Evolutionary conservation across 2,797 vertebrate species (phyloP), one percentile per base, ranked within the genome.

Genomic region (Pipistrellus pygmaeus): DNA sequence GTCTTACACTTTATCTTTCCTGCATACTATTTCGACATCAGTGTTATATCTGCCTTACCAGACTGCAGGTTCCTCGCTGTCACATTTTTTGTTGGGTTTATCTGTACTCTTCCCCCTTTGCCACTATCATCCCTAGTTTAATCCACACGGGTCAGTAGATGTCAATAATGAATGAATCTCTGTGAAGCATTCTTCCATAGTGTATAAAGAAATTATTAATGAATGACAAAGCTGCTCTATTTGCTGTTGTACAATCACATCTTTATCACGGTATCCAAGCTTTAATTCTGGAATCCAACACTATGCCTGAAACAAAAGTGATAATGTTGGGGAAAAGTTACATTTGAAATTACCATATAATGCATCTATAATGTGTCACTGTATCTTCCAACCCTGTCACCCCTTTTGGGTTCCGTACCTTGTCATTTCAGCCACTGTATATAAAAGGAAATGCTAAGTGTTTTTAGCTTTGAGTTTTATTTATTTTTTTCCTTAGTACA

Each of bases 401-500:
- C 30, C 83, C 73, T 66, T 91, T 72, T 51, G 71, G 30, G 32
- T 68, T 88, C 46, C 64, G 10, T 38, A 27, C 1, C 10, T 46
- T 44, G 23, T 73, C 64, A 44, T 78, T 75, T 64, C 64, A 64
- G 75, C 88, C 18, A 46, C 62, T 78, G 0, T 69, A 30, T 66
- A 21, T 64, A 25, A 27, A 84, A 82, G 62, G 81, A 55, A 88
- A 51, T 93, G 38, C 30, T 38, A 27, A 73, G 23, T 71, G 55
- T 76, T 83, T 83, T 48, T 44, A 48, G 13, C 46, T 77, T 93
- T 78, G 30, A 93, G 38, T 90, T 95, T 68, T 80, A 25, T 18
- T 72, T 48, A 48, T 48, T 48, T 60, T 44, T 89, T 76, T 90
- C 44, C 30, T 35, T 32, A 30, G 30, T 35, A 30, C 84, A 3